phyloP scores from a whole-genome alignment of 2,113 vertebrate genomes.

The Tretioscincus oriximinensis region DNA sequence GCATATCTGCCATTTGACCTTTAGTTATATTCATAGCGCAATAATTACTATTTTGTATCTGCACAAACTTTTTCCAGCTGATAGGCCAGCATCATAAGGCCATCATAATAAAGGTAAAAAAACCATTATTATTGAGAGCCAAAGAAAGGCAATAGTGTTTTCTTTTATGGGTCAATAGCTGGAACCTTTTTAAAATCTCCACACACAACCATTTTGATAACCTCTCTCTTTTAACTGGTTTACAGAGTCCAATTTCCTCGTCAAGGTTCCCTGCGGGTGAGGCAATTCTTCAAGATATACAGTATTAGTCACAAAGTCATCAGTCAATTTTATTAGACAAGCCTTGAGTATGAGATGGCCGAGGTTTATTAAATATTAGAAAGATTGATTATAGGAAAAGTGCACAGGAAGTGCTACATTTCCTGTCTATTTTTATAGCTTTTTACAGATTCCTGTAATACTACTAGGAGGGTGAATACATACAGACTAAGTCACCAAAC shows the following conservation, averaged over 20 bases:
- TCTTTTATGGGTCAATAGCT: conserved; percentile 50
- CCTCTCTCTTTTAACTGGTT: conserved; percentile 49
- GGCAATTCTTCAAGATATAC: conserved; percentile 61
- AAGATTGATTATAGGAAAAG: conserved; percentile 60
- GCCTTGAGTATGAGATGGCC: conserved; percentile 59
- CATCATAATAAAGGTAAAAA: no score
- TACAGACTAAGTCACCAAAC: neutral
- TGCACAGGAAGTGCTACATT: conserved; percentile 51
- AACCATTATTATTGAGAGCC: conserved; percentile 45
- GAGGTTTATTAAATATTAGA: conserved; percentile 62
- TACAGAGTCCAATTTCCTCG: conserved; percentile 69
- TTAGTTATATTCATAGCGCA: conserved; percentile 27
- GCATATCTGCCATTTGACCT: conserved; percentile 7
- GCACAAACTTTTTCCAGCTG: conserved; percentile 19
- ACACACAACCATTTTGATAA: conserved; percentile 49
- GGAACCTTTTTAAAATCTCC: conserved; percentile 37
- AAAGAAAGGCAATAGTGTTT: conserved; percentile 13
- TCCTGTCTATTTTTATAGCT: conserved; percentile 39
- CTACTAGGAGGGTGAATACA: conserved; percentile 1
- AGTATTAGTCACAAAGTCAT: conserved; percentile 43
- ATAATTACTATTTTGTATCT: neutral
- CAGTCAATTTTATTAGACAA: conserved; percentile 63
- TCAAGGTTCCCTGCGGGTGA: conserved; percentile 65
- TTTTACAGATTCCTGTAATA: conserved; percentile 50
- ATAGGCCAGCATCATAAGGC: fast-evolving